Conservation (phyloP, 2,888 invertebrate genomes). For the Girardia tigrina region DNA sequence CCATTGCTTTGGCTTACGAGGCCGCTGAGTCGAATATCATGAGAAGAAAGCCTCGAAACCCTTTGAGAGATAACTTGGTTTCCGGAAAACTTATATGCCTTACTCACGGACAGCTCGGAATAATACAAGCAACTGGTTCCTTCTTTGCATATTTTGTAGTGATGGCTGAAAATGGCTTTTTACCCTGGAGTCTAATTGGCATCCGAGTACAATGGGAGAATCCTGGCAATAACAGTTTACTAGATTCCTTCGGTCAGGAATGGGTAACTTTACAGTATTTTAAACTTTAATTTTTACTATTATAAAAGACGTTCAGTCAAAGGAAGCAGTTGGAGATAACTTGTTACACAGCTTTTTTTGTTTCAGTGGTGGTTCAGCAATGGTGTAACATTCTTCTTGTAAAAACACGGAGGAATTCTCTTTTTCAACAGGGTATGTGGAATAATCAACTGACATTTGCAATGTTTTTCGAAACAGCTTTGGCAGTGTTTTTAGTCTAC, state of each 20-base stretch:
- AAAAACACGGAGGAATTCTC: constrained; percentile 87
- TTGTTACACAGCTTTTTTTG: constrained; percentile 95
- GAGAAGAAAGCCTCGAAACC: background rate
- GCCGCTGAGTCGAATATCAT: background rate
- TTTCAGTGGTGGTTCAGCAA: constrained; percentile 87
- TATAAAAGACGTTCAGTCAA: constrained; percentile 71
- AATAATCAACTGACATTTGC: constrained; percentile 51
- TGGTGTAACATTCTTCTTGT: constrained; percentile 96
- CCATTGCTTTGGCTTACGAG: background rate
- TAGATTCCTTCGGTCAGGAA: constrained; percentile 91
- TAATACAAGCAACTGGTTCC: background rate
- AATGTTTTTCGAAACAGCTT: constrained; percentile 50
- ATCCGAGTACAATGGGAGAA: constrained; percentile 90
- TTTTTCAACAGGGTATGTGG: constrained; percentile 88
- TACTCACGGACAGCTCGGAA: background rate
- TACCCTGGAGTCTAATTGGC: constrained; percentile 70
- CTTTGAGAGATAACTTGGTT: background rate
- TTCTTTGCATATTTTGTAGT: constrained; percentile 96
- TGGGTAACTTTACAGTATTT: constrained; percentile 65
- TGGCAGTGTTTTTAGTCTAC: constrained; percentile 42
- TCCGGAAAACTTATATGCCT: background rate
- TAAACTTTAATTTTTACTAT: background rate
- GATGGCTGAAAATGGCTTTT: constrained; percentile 93
- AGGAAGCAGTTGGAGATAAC: constrained; percentile 87
- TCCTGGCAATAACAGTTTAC: constrained; percentile 82